Base-by-base conservation (phyloP, 2,888 invertebrate species). In the Penaeus monodon region DNA sequence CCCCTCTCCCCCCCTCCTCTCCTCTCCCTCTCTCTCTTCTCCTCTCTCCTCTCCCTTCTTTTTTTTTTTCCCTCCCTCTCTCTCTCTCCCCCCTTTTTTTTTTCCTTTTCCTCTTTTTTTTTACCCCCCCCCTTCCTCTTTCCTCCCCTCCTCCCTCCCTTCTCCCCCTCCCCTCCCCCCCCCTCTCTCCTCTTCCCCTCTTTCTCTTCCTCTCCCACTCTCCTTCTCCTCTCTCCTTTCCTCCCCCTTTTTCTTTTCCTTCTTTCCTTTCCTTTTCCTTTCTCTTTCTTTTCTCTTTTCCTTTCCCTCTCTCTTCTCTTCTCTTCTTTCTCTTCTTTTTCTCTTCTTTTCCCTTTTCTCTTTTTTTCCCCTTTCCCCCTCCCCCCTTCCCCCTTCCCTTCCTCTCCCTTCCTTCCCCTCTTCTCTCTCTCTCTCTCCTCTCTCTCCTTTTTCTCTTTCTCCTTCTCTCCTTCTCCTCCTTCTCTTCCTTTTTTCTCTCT, bases 201-300 rank as follows among this genome's bases (percentile, higher is more conserved):
- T 1, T 33, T 1, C 1, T 3, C 3, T 7, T 17, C 17, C 2
- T 14, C 14, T 14, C 2, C 2, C 14, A 6, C 0, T 14, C 14
- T 14, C 14, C 49, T 57, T 1, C 0, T 2, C 14, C 49, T 57
- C 49, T 57, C 49, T 14, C 14, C 14, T 14, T 14, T 14, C 14
- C 14, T 17, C 27, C 27, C 17, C 33, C 70, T 24, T 65, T 27
- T 70, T 68, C 10, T 17, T 3, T 44, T 14, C 17, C 44, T 22
- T 22, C 38, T 74, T 4, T 44, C n/a, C 27, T 14, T 33, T 74
- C 74, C 33, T 33, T 22, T 33, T 74, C 33, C 1, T 17, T 74
- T 33, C 27, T 1, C 27, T 10, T 33, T 33, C 33, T 10, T 33
- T 33, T 74, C n/a, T n/a, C n/a, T n/a, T n/a, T n/a, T n/a, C n/a